phyloP scores from a whole-genome alignment of 2,888 invertebrate genomes.

The Andrena chrysosceles region DNA sequence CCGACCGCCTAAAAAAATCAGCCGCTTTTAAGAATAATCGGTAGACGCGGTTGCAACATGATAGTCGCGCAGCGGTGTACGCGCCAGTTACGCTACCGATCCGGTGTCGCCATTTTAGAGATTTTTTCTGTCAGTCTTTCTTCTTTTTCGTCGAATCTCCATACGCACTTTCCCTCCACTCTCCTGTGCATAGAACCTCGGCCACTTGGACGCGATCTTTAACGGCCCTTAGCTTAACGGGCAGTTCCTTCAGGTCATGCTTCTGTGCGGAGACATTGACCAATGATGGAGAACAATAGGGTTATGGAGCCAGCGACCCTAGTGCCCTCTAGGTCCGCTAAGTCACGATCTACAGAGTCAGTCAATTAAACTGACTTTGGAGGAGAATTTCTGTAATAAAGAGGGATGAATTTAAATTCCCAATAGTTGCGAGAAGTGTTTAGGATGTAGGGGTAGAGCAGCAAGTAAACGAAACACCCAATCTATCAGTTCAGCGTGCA shows the following conservation, averaged over 20 bases:
- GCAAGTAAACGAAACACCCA: slow-evolving; percentile 5
- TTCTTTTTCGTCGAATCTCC: slow-evolving; percentile 32
- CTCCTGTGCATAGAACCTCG: not conserved
- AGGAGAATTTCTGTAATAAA: too few species aligned
- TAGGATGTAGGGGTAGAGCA: not conserved
- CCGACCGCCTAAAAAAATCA: slow-evolving; percentile 60
- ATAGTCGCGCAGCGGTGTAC: slow-evolving; percentile 64
- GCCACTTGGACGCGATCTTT: not conserved
- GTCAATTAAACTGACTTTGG: too few species aligned
- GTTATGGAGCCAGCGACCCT: not conserved
- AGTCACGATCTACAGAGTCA: not conserved
- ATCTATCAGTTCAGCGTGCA: slow-evolving; percentile 29
- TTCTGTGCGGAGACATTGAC: too few species aligned
- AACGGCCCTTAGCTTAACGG: not conserved
- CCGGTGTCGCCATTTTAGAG: slow-evolving; percentile 61
- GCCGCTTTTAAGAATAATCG: slow-evolving; percentile 71
- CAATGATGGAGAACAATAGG: too few species aligned
- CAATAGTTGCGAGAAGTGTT: not conserved
- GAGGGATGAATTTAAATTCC: not conserved
- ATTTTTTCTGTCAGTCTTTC: slow-evolving; percentile 36
- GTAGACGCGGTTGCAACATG: slow-evolving; percentile 73
- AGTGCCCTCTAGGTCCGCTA: not conserved
- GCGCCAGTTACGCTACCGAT: slow-evolving; percentile 55
- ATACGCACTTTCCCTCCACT: slow-evolving; percentile 39
- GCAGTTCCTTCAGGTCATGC: not conserved